Evolutionary conservation across 2,797 vertebrate species (phyloP).

Genomic region (Oreortyx pictus): DNA sequence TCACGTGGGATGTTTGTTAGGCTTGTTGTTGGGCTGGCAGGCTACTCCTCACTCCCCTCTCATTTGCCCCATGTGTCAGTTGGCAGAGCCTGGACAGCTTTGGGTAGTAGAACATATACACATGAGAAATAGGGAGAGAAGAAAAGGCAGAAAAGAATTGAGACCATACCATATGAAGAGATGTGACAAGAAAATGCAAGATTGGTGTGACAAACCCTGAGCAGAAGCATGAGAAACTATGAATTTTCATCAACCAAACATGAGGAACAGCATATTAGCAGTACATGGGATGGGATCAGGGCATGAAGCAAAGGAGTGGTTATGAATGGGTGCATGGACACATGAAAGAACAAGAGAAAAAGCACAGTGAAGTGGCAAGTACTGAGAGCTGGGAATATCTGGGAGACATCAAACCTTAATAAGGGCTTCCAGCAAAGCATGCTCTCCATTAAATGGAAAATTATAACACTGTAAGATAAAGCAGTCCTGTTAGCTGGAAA

Average conservation of each 20-base stretch:
- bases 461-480: neutral
- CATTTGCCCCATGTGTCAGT: neutral
- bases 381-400: neutral
- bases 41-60: neutral
- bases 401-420: neutral
- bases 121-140: neutral
- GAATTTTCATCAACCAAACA: neutral
- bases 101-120: neutral
- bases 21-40: neutral
- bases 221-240: neutral
- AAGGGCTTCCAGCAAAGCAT: neutral
- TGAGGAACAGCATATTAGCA: neutral
- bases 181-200: neutral
- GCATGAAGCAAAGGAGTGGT: neutral
- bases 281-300: fast-evolving
- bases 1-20: neutral
- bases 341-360: neutral
- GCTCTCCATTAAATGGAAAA: neutral
- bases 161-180: neutral
- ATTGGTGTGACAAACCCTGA: neutral
- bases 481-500: conserved; percentile 11
- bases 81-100: neutral
- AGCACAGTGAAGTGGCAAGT: neutral
- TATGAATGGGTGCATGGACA: neutral
- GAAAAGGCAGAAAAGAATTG: neutral